Evolutionary conservation across 2,797 vertebrate genomes (phyloP).

Genomic region (Lindbergichthys nudifrons): DNA sequence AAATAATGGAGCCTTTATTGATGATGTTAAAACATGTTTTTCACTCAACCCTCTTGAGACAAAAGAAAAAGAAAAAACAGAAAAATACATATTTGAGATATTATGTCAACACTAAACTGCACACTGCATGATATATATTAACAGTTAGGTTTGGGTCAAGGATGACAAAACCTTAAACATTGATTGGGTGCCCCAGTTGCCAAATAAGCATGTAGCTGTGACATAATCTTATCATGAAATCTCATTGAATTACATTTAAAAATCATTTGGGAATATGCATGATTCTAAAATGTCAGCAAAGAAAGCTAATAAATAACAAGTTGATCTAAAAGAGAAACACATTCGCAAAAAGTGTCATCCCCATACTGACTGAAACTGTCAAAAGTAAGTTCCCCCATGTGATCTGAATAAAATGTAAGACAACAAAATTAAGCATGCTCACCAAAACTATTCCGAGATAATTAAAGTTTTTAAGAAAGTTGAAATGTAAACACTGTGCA

Average conservation of each 20-base stretch:
- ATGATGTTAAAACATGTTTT: background rate
- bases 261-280: background rate
- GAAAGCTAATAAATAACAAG: background rate
- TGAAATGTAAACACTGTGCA: constrained; percentile 31
- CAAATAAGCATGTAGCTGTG: background rate
- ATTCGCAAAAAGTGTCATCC: background rate
- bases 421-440: background rate
- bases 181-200: background rate
- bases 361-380: background rate
- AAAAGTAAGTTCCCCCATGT: background rate
- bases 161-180: background rate
- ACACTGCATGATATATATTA: background rate
- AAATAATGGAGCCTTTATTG: background rate
- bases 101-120: background rate
- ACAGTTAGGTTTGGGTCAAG: background rate
- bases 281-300: background rate
- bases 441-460: constrained; percentile 1
- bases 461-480: constrained; percentile 51
- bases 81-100: background rate
- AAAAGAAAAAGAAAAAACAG: background rate
- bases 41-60: background rate
- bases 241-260: background rate
- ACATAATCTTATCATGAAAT: background rate
- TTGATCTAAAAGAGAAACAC: background rate
- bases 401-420: constrained; percentile 11